Evolutionary conservation across 2,888 invertebrate genomes (phyloP).

Genomic region (Noctuana brunneofusca): DNA sequence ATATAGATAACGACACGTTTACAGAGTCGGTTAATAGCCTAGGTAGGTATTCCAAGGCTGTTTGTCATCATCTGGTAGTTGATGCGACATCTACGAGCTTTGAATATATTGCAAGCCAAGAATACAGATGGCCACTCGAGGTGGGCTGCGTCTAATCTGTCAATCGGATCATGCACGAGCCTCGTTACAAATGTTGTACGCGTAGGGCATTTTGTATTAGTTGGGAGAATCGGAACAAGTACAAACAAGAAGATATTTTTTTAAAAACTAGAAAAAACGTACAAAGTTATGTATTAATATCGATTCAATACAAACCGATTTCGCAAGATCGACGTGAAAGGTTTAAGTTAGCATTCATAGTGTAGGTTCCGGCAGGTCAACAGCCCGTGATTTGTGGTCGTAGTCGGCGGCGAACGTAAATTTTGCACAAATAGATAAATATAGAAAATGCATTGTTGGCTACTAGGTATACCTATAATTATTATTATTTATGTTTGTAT

Average conservation of each 20-base stretch:
- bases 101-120: constrained; percentile 35
- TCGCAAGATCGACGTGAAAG: constrained; percentile 52
- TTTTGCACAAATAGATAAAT: constrained; percentile 54
- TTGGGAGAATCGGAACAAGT: not conserved
- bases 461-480: constrained; percentile 14
- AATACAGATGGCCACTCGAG: constrained; percentile 47
- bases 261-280: constrained; percentile 49
- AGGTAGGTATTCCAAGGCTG: constrained; percentile 44
- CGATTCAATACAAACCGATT: constrained; percentile 42
- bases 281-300: constrained; percentile 33
- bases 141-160: constrained; percentile 38
- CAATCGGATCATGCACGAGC: constrained; percentile 41
- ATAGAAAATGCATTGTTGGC: constrained; percentile 21
- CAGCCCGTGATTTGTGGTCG: constrained; percentile 71
- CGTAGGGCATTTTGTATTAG: constrained; percentile 12
- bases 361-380: constrained; percentile 68
- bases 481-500: constrained; percentile 12
- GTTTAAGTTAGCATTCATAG: constrained; percentile 57
- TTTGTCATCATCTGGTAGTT: constrained; percentile 44
- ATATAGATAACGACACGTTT: not conserved
- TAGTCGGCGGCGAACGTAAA: constrained; percentile 64
- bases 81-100: constrained; percentile 21
- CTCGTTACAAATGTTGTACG: constrained; percentile 18
- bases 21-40: constrained; percentile 4
- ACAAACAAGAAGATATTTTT: constrained; percentile 41